phyloP scores from a whole-genome alignment of 2,888 invertebrate species.

The Drosophila mayaguana region DNA sequence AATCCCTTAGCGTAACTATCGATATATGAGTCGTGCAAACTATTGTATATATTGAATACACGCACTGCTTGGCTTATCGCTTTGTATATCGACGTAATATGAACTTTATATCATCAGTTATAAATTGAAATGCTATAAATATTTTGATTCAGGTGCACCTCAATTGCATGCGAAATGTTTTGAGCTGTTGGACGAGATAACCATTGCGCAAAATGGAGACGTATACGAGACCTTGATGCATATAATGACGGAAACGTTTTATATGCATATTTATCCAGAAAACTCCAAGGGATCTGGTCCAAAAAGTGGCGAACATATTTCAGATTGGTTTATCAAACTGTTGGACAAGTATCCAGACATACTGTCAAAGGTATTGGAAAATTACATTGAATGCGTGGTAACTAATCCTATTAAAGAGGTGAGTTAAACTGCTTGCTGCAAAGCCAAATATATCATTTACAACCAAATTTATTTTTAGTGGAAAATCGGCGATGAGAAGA shows the following conservation, averaged over 20 bases:
- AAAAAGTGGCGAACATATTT: slow-evolving; percentile 81
- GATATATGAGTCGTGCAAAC: not conserved
- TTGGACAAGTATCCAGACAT: slow-evolving; percentile 83
- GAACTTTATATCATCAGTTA: not conserved
- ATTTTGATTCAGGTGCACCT: slow-evolving; percentile 69
- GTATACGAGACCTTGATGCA: slow-evolving; percentile 82
- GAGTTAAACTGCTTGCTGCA: not conserved
- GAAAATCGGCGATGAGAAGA: slow-evolving; percentile 79
- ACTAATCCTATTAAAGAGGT: slow-evolving; percentile 82
- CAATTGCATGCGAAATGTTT: slow-evolving; percentile 82
- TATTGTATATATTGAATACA: too few relatives aligned
- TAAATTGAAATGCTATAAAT: not conserved
- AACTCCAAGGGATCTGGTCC: slow-evolving; percentile 59
- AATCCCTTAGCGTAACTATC: not conserved
- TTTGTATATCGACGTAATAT: slow-evolving; percentile 18
- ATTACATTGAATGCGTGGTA: slow-evolving; percentile 81
- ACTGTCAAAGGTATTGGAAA: slow-evolving; percentile 74
- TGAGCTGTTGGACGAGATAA: slow-evolving; percentile 82
- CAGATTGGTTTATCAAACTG: slow-evolving; percentile 83
- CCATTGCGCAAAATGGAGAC: slow-evolving; percentile 84
- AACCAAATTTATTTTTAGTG: slow-evolving; percentile 60
- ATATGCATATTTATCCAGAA: slow-evolving; percentile 78
- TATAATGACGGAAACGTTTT: slow-evolving; percentile 82
- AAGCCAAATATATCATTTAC: not conserved
- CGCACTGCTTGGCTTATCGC: not conserved